Evolutionary conservation across 2,113 vertebrate species (phyloP).

Genomic region (Stegostoma tigrinum): DNA sequence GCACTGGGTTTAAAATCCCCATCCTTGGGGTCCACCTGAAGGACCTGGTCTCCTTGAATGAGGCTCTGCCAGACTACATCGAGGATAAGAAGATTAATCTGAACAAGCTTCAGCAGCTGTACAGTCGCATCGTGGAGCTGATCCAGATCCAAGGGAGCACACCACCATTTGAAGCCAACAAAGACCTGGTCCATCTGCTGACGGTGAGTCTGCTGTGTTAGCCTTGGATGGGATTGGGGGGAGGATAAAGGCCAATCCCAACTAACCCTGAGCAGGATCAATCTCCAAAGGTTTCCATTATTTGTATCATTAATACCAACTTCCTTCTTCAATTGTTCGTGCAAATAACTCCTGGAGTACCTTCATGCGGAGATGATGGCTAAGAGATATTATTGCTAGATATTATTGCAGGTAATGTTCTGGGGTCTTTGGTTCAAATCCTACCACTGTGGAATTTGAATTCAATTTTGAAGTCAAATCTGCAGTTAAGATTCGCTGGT

Average conservation of each 20-base stretch:
- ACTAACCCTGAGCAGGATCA: neutral
- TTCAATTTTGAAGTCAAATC: no score
- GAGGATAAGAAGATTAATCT: slow-evolving; percentile 75
- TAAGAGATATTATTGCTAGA: no score
- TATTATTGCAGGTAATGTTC: no score
- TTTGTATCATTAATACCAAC: neutral
- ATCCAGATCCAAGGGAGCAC: slow-evolving; percentile 59
- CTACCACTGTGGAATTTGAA: no score
- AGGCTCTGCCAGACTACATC: slow-evolving; percentile 70
- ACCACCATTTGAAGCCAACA: slow-evolving; percentile 70
- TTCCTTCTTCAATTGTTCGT: neutral
- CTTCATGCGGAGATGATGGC: neutral
- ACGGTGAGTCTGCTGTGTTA: slow-evolving; percentile 54
- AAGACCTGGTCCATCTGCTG: slow-evolving; percentile 79
- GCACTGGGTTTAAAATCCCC: slow-evolving; percentile 74
- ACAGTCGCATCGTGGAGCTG: slow-evolving; percentile 75
- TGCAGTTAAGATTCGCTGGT: no score
- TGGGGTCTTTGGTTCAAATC: no score
- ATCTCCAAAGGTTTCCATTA: neutral
- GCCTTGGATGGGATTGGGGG: neutral
- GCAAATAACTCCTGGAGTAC: neutral
- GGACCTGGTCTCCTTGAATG: slow-evolving; percentile 77
- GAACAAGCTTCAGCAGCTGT: slow-evolving; percentile 75
- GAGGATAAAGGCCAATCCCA: neutral
- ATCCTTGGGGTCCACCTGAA: slow-evolving; percentile 85